Conservation (phyloP, 2,888 invertebrate genomes). For the Achlya flavicornis region DNA sequence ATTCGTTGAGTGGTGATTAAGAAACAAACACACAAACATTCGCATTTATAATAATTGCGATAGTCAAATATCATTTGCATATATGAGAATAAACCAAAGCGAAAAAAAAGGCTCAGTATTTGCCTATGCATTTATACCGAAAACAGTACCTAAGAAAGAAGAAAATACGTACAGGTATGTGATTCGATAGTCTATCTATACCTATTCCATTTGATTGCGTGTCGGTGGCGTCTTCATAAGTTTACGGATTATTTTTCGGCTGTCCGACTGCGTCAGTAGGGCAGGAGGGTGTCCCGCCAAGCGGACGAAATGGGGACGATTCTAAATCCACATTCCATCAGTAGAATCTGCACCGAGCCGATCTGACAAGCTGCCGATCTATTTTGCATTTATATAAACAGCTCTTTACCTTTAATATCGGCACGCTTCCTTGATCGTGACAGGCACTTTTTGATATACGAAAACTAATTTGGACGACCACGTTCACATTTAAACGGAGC, state of each 20-base stretch:
- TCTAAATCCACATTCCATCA: slow-evolving; percentile 83
- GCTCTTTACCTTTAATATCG: slow-evolving; percentile 73
- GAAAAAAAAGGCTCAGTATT: too few relatives aligned
- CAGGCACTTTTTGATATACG: slow-evolving; percentile 36
- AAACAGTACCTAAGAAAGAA: too few relatives aligned
- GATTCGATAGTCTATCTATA: too few relatives aligned
- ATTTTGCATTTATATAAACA: slow-evolving; percentile 84
- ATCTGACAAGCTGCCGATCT: slow-evolving; percentile 83
- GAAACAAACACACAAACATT: too few relatives aligned
- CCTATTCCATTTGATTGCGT: slow-evolving; percentile 25
- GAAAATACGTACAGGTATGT: too few relatives aligned
- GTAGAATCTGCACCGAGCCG: slow-evolving; percentile 77
- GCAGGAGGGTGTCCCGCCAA: slow-evolving; percentile 65
- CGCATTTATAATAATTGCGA: too few relatives aligned
- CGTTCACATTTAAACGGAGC: slow-evolving; percentile 8
- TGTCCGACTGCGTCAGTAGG: slow-evolving; percentile 74
- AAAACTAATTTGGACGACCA: slow-evolving; percentile 8
- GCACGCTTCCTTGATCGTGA: slow-evolving; percentile 52
- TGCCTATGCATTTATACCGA: too few relatives aligned
- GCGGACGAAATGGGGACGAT: slow-evolving; percentile 71
- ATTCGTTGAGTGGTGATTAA: too few relatives aligned
- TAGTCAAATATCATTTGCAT: too few relatives aligned
- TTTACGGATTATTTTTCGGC: slow-evolving; percentile 74
- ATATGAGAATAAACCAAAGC: too few relatives aligned
- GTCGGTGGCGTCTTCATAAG: slow-evolving; percentile 37